A percentile compares a stretch with the other conserved stretches of the same genome.
phyloP scores from a whole-genome alignment of 2,113 vertebrate genomes.

The Pterocles burchelli region DNA sequence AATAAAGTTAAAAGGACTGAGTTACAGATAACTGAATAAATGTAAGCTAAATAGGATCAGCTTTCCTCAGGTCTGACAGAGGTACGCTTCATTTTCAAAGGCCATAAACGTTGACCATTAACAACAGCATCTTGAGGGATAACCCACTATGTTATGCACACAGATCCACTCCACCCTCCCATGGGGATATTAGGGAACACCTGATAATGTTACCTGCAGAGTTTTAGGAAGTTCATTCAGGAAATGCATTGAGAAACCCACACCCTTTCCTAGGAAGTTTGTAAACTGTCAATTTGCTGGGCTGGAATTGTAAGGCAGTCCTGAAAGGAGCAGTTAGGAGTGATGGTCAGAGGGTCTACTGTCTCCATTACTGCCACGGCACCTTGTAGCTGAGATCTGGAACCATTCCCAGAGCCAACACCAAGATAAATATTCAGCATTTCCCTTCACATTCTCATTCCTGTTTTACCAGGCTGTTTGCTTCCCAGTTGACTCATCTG shows the following conservation, averaged over 20 bases:
- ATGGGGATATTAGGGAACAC: background rate
- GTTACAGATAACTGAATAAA: background rate
- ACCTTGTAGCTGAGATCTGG: background rate
- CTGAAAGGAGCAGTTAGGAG: background rate
- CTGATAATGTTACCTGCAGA: background rate
- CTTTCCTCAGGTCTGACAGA: background rate
- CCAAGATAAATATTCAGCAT: background rate
- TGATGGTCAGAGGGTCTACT: background rate
- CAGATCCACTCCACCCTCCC: background rate
- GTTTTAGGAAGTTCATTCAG: background rate
- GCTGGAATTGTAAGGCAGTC: background rate
- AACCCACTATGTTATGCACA: background rate
- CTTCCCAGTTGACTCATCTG: background rate
- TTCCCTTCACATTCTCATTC: background rate
- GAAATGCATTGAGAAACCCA: background rate
- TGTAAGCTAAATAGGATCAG: background rate
- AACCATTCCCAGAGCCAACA: background rate
- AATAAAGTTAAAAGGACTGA: background rate
- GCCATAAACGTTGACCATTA: background rate
- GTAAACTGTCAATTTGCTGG: background rate
- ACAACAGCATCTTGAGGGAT: background rate
- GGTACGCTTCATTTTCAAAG: background rate
- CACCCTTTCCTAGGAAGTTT: background rate
- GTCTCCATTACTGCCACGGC: background rate
- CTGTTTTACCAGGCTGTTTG: background rate